Evolutionary conservation across 1,140 invertebrate genomes (phyloP), one percentile per base, ranked within the genome.

Genomic region (Potamilus streckersoni): DNA sequence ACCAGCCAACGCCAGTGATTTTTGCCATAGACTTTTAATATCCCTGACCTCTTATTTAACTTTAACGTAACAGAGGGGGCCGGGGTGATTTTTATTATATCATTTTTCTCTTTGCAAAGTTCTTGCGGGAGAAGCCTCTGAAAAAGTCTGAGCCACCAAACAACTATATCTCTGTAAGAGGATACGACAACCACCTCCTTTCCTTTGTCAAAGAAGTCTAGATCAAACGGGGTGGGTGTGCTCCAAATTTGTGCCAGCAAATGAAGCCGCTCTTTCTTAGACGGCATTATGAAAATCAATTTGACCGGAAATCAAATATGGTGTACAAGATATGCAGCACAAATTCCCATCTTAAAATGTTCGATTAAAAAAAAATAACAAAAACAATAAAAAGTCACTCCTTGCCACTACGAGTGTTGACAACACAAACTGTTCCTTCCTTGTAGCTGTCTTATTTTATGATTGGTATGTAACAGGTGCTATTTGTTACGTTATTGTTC

Each of bases 191-290:
- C 83, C 12, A 88, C 79, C 65, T 86, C 80, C 61, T 83, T 81
- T 16, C 85, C 86, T 78, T 88, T 86, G 72, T 88, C 86, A 60
- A 88, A 85, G 59, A 88, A 84, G 62, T 88, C 86, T 31, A 88
- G 81, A 69, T 86, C 84, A 75, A 83, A 79, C 1, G 83, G 82
- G 3, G 86, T 88, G 19, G 86, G 86, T 11, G 83, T 85, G 15
- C 80, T 80, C 86, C 86, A 88, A 15, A 88, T 86, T 31, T 81
- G 75, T 2, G 85, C 81, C 16, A 88, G 63, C 15, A 85, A 79
- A 65, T 81, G 75, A 20, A 78, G 74, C 23, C 86, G 71, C 31
- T 88, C 84, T 71, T 85, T 88, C 69, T 86, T 86, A 0, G 85
- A 86, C 69, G 85, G 81, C 83, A 86, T 85, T 71, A 49, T 49